phyloP scores from a whole-genome alignment of 2,888 invertebrate species.

The Venusia cambrica region DNA sequence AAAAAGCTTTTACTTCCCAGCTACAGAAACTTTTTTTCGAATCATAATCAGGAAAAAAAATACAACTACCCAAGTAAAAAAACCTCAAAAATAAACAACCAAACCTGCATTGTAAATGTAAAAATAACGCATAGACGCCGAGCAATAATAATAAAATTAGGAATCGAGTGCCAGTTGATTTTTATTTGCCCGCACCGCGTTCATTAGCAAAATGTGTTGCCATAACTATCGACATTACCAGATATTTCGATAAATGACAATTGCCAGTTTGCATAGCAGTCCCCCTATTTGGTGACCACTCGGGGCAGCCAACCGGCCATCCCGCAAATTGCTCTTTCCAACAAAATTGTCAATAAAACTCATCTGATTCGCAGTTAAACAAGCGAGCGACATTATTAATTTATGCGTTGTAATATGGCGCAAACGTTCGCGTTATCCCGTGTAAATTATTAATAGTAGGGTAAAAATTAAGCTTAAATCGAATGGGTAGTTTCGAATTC shows the following conservation, averaged over 20 bases:
- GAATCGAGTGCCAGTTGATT: conserved; percentile 13
- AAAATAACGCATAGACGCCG: not conserved
- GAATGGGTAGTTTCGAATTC: conserved; percentile 79
- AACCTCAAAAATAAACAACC: too few species aligned
- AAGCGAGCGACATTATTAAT: conserved; percentile 80
- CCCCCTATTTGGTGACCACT: conserved; percentile 76
- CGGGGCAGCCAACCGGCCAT: conserved; percentile 72
- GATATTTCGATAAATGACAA: conserved; percentile 57
- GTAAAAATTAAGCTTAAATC: conserved; percentile 80
- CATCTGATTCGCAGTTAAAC: conserved; percentile 81
- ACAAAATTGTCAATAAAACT: conserved; percentile 81
- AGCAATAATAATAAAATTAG: conserved; percentile 18
- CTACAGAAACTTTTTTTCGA: too few species aligned
- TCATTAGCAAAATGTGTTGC: conserved; percentile 36
- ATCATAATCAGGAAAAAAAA: too few species aligned
- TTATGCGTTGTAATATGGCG: conserved; percentile 80
- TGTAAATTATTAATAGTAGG: conserved; percentile 81
- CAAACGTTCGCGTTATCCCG: conserved; percentile 76
- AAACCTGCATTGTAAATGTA: too few species aligned
- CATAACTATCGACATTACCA: conserved; percentile 51
- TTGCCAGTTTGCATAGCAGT: conserved; percentile 39
- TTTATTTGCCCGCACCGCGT: conserved; percentile 30
- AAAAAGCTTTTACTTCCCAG: too few species aligned
- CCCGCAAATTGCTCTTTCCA: conserved; percentile 80
- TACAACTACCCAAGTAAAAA: too few species aligned